Base-by-base conservation (phyloP, 2,113 vertebrate species). In the Proterorhinus semilunaris region DNA sequence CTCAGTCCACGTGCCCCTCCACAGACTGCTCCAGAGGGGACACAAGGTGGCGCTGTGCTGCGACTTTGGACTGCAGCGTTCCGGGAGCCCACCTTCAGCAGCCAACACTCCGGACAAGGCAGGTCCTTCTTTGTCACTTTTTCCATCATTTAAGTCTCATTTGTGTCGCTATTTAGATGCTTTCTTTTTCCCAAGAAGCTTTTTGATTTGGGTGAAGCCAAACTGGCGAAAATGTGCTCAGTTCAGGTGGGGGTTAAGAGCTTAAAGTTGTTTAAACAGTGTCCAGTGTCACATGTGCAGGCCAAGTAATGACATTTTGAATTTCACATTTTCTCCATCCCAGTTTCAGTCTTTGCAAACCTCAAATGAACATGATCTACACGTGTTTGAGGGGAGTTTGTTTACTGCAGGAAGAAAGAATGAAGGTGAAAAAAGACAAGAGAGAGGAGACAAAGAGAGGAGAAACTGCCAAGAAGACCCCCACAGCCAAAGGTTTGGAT, bases 361-460 rank as follows among this genome's bases (percentile, higher is more conserved):
- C 21, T 21, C 21, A 21, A 1, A 21, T 44, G 9, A 16, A 10
- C 10, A 12, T 15, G 15, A 10, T 5, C 11, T 16, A 55, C 11
- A 11, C 6, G 17, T 27, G 43, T 44, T 45, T 46, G 8, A 45
- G 10, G 3, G 16, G 13, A 9, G 69, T 68, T 7, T 11, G 9
- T 71, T 16, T 54, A 62, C 36, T 71, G 45, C 48, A 92, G 87
- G 86, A 83, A 5, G 13, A 59, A 15, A 70, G 11, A 48, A 93
- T 86, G 54, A 95, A 89, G 76, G 71, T 7, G 6, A 94, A 91
- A 81, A 82, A 68, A 8, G 72, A 86, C 6, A 86, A 84, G n/a
- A 89, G 84, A 58, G 90, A 89, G 8, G 0, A 85, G 0, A 80
- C 88, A 9, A 86, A 80, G 27, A 79, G 62, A 54, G 61, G 58